These are phyloP conservation scores for Ophiothrix spiculata DNA, from an alignment of 35 echinoderm and acorn worm genomes.

Conservation along the genomic window DNA sequence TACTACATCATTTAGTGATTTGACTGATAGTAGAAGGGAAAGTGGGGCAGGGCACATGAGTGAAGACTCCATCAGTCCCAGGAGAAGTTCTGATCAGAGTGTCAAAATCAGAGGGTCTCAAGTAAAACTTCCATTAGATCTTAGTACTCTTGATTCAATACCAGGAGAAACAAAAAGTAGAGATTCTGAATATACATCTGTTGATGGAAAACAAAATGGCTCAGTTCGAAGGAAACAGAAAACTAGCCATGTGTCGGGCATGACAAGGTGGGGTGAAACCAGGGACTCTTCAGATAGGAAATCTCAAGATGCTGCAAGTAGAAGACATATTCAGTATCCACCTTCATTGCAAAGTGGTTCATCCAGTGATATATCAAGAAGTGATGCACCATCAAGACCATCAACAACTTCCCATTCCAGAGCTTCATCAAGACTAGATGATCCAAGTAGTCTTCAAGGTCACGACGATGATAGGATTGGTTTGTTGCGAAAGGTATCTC, in stretches of 20 bases:
- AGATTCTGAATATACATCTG: background rate
- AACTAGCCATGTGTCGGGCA: background rate
- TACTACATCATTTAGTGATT: no score
- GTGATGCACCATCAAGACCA: constrained; percentile 9
- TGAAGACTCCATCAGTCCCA: constrained; percentile 23
- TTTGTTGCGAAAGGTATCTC: background rate
- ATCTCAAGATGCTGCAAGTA: background rate
- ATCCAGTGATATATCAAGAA: constrained; percentile 7
- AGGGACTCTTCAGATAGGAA: background rate
- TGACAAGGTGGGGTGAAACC: background rate
- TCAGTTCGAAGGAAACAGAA: background rate
- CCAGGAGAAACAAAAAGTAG: background rate
- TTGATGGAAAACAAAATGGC: background rate
- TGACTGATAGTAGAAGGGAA: background rate
- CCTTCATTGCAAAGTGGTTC: constrained; percentile 41
- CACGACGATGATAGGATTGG: background rate
- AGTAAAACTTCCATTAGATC: constrained; percentile 35
- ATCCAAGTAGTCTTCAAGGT: background rate
- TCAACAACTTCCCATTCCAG: background rate
- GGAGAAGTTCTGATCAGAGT: background rate
- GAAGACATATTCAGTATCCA: constrained; percentile 52
- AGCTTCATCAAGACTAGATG: background rate
- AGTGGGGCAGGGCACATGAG: constrained; percentile 17
- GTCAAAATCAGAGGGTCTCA: background rate
- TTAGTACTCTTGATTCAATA: background rate